Evolutionary conservation across 2,113 vertebrate species (phyloP), one percentile per base, ranked within the genome.

Genomic region (Phalacrocorax aristotelis): DNA sequence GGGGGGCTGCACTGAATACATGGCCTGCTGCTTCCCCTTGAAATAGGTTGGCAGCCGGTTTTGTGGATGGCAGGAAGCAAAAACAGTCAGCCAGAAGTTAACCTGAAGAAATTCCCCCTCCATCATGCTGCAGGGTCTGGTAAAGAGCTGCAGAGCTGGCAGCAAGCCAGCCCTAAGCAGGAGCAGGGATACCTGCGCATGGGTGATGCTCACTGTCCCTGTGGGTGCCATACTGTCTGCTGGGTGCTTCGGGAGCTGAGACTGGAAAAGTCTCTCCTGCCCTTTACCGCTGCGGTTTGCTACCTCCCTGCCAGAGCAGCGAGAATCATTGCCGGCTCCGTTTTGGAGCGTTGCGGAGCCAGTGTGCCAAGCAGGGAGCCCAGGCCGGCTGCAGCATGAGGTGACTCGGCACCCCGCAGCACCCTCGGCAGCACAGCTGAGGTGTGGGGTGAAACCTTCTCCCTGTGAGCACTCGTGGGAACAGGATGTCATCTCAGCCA

Each of bases 311-410:
- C 27, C 30, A 55, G 46, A 83, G 51, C 58, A 23, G 40, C 3
- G 7, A 51, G 51, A 74, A 49, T 62, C n/a, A 7, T 75, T 42
- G 26, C 71, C 4, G 0, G 20, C 64, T 36, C 29, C 0, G 0
- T 34, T 66, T n/a, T 30, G 40, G 55, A 75, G 75, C 3, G 0
- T 17, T 61, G 76, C 55, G 64, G 46, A 70, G 60, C 64, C 51
- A 8, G 0, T 3, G 23, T 70, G 25, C 65, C 55, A 11, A 66
- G 66, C 14, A 2, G 42, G 68, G 66, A 76, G 71, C 75, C 17
- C 55, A 25, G 70, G 44, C 2, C 5, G 12, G 44, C 48, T 49
- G 87, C 57, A 51, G 61, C 42, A 26, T 0, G 2, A 61, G 83
- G 48, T 46, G 80, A 23, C 42, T 83, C 48, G 54, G 54, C 26